Evolutionary conservation across 2,797 vertebrate genomes (phyloP), one percentile per base, ranked within the genome.

Genomic region (Myotis myotis): DNA sequence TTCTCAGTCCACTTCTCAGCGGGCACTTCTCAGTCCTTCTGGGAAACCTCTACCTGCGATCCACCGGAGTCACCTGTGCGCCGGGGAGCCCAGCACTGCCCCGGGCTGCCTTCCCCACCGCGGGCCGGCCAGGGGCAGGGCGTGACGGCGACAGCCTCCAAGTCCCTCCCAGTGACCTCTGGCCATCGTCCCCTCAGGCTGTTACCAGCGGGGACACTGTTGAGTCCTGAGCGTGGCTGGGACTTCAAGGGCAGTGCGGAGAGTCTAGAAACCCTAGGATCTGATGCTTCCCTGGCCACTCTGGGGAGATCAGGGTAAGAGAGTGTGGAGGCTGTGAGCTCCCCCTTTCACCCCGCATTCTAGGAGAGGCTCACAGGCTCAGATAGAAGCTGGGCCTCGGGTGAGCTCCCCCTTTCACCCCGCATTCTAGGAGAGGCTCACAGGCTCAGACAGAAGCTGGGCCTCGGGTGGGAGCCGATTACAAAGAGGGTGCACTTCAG

Each of bases 391-490:
- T 16, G 51, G 38, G 22, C 5, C 0, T 6, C 6, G 0, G 10
- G 23, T 15, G 38, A 6, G 51, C 22, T 33, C 33, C 38, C 44
- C 38, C 36, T 1, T 22, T 33, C 64, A 16, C 53, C n/a, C 36
- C 41, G 11, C 8, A 2, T 47, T 6, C 20, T 15, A 2, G 22
- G 38, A 23, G 49, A 28, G 9, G 28, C 33, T n/a, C 25, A 0
- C 74, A 38, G 23, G 25, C 47, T n/a, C 49, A 20, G 3, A 41
- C 12, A 57, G 30, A 30, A 28, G 38, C 30, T 16, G 51, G 38
- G 22, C 5, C 0, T 6, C 6, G 0, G 10, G 38, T 25, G 16
- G 28, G 49, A 55, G 28, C 36, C 1, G 2, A 25, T 1, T 2
- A 10, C 51, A 11, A 47, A 4, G 13, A 44, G 28, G 28, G 0